Conservation (phyloP, 2,888 invertebrate genomes). For the Sesia apiformis region DNA sequence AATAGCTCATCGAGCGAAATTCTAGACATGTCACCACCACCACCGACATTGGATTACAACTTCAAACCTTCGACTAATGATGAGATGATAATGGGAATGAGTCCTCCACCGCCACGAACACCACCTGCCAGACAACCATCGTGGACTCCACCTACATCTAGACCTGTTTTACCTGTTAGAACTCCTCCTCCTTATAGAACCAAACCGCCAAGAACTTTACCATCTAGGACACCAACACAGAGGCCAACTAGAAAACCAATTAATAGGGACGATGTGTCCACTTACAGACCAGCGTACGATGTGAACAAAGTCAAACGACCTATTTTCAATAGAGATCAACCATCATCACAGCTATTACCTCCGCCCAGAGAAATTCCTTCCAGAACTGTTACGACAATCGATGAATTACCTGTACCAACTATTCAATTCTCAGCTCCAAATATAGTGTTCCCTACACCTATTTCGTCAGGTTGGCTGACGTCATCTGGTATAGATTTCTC, state of each 20-base stretch:
- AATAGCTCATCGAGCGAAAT: constrained; percentile 56
- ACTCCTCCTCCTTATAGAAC: constrained; percentile 49
- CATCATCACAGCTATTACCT: constrained; percentile 52
- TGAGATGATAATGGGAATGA: constrained; percentile 73
- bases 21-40: constrained; percentile 67
- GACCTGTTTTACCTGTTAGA: constrained; percentile 41
- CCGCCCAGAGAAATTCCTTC: constrained; percentile 47
- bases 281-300: constrained; percentile 56
- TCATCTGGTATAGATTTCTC: constrained; percentile 59
- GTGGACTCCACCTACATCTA: constrained; percentile 36
- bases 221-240: constrained; percentile 38
- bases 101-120: constrained; percentile 62
- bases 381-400: constrained; percentile 22
- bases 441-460: constrained; percentile 56
- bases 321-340: constrained; percentile 42
- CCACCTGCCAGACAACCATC: constrained; percentile 36
- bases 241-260: constrained; percentile 46
- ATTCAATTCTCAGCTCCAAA: constrained; percentile 27
- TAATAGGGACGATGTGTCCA: constrained; percentile 45
- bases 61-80: constrained; percentile 59
- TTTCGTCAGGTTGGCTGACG: constrained; percentile 62
- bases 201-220: constrained; percentile 44
- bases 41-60: constrained; percentile 54
- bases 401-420: constrained; percentile 25
- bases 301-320: constrained; percentile 54